phyloP scores from a whole-genome alignment of 2,888 invertebrate genomes.

The Eumerus sabulonum region DNA sequence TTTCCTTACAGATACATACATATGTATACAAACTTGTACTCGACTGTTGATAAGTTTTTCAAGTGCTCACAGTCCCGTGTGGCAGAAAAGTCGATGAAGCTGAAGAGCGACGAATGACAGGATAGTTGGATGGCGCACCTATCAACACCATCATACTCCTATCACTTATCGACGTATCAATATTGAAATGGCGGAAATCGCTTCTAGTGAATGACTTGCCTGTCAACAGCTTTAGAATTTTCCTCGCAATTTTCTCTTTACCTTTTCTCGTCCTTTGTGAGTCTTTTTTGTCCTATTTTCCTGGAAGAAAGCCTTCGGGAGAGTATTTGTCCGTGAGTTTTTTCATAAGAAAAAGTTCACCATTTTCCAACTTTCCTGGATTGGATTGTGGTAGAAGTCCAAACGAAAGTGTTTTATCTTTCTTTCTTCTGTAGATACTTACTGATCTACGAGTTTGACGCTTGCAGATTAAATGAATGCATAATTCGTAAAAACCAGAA shows the following conservation, averaged over 20 bases:
- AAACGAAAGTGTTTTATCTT: slow-evolving; percentile 6
- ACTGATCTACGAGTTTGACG: not conserved
- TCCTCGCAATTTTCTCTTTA: not conserved
- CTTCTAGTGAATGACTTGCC: slow-evolving; percentile 4
- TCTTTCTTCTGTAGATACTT: not conserved
- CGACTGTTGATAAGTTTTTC: slow-evolving; percentile 58
- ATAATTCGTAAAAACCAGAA: slow-evolving; percentile 44
- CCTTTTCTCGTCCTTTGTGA: no score
- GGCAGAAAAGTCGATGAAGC: slow-evolving; percentile 3
- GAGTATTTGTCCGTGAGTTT: slow-evolving; percentile 40
- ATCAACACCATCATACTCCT: not conserved
- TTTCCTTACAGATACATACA: no score
- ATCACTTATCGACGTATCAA: slow-evolving; percentile 34
- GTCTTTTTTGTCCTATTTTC: slow-evolving; percentile 27
- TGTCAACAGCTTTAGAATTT: slow-evolving; percentile 5
- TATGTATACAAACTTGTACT: slow-evolving; percentile 27
- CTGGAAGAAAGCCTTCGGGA: slow-evolving; percentile 32
- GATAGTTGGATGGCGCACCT: slow-evolving; percentile 3
- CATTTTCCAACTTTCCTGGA: slow-evolving; percentile 41
- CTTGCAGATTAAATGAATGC: slow-evolving; percentile 28
- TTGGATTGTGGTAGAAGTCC: slow-evolving; percentile 1
- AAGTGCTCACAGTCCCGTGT: slow-evolving; percentile 32
- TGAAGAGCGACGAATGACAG: not conserved
- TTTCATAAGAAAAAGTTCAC: slow-evolving; percentile 34
- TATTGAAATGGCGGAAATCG: slow-evolving; percentile 16